Percentiles rank a stretch among this genome's conserved stretches.
These are phyloP conservation scores for Oscheius sp. DNA, from an alignment of 1,140 invertebrate genomes.

Conservation along the genomic window DNA sequence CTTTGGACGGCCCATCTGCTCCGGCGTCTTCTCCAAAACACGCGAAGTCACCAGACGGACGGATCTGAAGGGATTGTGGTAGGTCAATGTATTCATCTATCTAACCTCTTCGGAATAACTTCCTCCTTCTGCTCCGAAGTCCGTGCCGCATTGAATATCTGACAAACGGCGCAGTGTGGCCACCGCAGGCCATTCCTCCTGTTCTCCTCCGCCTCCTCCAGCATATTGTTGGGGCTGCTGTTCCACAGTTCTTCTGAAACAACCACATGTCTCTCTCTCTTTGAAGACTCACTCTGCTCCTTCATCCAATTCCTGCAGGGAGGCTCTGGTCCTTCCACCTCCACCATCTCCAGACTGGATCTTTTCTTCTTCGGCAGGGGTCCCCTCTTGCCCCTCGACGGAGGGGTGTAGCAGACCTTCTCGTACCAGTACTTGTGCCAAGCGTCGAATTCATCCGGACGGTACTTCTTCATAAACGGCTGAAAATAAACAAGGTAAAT, in stretches of 20 bases:
- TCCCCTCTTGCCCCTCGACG: background rate
- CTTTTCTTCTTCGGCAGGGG: background rate
- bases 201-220: slow-evolving; percentile 34
- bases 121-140: background rate
- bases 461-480: slow-evolving; percentile 52
- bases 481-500: no score
- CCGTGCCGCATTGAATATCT: slow-evolving; percentile 37
- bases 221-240: background rate
- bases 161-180: slow-evolving; percentile 45
- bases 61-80: no score
- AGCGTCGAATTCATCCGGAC: slow-evolving; percentile 40
- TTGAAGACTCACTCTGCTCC: no score
- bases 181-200: background rate
- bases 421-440: slow-evolving; percentile 61
- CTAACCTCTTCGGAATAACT: background rate
- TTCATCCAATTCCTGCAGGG: background rate
- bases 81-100: background rate
- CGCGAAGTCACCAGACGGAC: no score
- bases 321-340: no score
- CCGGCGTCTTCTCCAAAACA: background rate
- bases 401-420: background rate
- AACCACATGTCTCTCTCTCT: no score
- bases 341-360: background rate
- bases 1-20: slow-evolving; percentile 19
- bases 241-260: background rate